A percentile compares a stretch with the other conserved stretches of the same genome.
phyloP scores from a whole-genome alignment of 1,140 invertebrate genomes.

The Bilobella aurantiaca region DNA sequence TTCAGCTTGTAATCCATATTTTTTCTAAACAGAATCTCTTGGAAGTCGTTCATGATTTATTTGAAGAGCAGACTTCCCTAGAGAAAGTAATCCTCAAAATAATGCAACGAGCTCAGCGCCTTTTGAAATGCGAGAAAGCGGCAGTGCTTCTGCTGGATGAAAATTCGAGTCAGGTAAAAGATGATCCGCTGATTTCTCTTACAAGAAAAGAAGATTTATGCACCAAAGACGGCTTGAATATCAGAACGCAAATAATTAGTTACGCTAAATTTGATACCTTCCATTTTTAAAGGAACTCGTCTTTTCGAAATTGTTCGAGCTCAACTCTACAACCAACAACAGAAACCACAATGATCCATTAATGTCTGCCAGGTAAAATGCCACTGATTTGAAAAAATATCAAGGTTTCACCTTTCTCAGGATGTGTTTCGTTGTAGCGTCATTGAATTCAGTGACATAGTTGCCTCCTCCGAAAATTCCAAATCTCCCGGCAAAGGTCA shows the following conservation, averaged over 20 bases:
- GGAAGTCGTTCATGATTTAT: slow-evolving; percentile 46
- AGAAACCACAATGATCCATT: slow-evolving; percentile 26
- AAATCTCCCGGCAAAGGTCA: slow-evolving; percentile 14
- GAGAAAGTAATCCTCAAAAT: slow-evolving; percentile 45
- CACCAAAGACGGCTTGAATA: too few species aligned
- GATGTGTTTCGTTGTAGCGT: background rate
- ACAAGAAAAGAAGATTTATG: too few species aligned
- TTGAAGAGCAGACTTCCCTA: slow-evolving; percentile 46
- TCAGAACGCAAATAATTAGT: too few species aligned
- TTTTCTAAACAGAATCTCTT: slow-evolving; percentile 44
- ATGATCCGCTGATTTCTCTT: too few species aligned
- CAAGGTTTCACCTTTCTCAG: background rate
- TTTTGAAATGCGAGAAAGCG: slow-evolving; percentile 44
- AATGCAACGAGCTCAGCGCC: slow-evolving; percentile 44
- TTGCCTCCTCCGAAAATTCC: background rate
- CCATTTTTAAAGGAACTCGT: slow-evolving; percentile 33
- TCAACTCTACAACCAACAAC: slow-evolving; percentile 35
- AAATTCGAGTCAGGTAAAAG: slow-evolving; percentile 35
- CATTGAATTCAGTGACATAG: background rate
- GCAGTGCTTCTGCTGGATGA: slow-evolving; percentile 44
- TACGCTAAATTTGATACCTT: background rate
- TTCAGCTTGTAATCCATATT: too few species aligned
- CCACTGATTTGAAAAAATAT: too few species aligned
- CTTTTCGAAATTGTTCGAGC: slow-evolving; percentile 41
- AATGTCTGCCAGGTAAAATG: slow-evolving; percentile 33